Evolutionary conservation across 2,888 invertebrate species (phyloP).

Genomic region (Scaeva pyrastri): DNA sequence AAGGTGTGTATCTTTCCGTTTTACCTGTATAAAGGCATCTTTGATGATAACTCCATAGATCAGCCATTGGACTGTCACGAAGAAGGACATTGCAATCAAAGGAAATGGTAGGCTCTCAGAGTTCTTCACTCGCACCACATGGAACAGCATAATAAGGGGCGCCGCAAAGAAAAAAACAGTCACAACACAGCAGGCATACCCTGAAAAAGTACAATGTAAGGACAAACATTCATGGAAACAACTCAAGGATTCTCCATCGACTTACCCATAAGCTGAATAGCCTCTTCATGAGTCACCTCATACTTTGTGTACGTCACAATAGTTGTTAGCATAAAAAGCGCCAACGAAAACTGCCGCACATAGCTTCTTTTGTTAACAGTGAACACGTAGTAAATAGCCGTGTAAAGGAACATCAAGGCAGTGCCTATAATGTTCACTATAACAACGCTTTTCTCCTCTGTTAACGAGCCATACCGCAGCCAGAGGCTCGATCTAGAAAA

Average conservation of each 20-base stretch:
- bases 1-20: not conserved
- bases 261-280: slow-evolving; percentile 87
- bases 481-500: slow-evolving; percentile 89
- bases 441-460: slow-evolving; percentile 89
- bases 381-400: slow-evolving; percentile 89
- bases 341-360: slow-evolving; percentile 86
- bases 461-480: slow-evolving; percentile 91
- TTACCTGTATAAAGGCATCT: slow-evolving; percentile 92
- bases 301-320: slow-evolving; percentile 86
- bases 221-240: too few species aligned
- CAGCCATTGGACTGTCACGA: slow-evolving; percentile 93
- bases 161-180: slow-evolving; percentile 93
- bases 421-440: slow-evolving; percentile 91
- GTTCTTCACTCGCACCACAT: slow-evolving; percentile 91
- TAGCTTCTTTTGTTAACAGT: slow-evolving; percentile 89
- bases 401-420: slow-evolving; percentile 89
- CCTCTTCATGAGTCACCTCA: slow-evolving; percentile 85
- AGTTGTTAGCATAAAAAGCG: slow-evolving; percentile 85
- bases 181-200: slow-evolving; percentile 88
- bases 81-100: slow-evolving; percentile 92
- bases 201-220: slow-evolving; percentile 78
- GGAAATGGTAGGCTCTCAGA: slow-evolving; percentile 95
- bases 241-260: too few species aligned
- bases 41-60: slow-evolving; percentile 91
- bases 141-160: slow-evolving; percentile 90